These are phyloP conservation scores for Cherax destructor DNA, from an alignment of 1,140 invertebrate genomes.

Conservation along the genomic window DNA sequence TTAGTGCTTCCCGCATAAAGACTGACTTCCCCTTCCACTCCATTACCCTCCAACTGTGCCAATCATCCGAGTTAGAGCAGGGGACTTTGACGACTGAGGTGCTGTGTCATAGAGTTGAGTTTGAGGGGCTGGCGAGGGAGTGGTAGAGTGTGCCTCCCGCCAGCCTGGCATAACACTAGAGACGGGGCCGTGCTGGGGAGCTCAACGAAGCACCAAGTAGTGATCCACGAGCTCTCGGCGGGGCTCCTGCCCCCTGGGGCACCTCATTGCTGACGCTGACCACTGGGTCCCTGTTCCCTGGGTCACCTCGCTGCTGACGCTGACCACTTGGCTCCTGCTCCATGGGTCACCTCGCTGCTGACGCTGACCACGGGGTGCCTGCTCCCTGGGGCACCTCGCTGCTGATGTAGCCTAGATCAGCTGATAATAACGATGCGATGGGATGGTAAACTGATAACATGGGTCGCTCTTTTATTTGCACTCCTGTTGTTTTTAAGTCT, in stretches of 20 bases:
- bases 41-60: slow-evolving; percentile 28
- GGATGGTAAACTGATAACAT: slow-evolving; percentile 27
- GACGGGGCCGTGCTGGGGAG: background rate
- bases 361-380: background rate
- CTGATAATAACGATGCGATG: slow-evolving; percentile 7
- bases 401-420: background rate
- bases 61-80: background rate
- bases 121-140: background rate
- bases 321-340: too few species aligned
- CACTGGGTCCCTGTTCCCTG: too few species aligned
- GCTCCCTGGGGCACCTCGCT: background rate
- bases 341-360: background rate
- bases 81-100: background rate
- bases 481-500: slow-evolving; percentile 23
- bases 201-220: background rate
- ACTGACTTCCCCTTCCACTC: background rate
- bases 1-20: background rate
- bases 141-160: slow-evolving; percentile 19
- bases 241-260: background rate
- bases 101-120: background rate
- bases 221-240: background rate
- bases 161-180: slow-evolving; percentile 16
- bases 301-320: too few species aligned
- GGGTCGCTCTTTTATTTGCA: background rate
- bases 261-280: background rate